phyloP scores from a whole-genome alignment of 1,140 invertebrate genomes.

The Anastrepha ludens region DNA sequence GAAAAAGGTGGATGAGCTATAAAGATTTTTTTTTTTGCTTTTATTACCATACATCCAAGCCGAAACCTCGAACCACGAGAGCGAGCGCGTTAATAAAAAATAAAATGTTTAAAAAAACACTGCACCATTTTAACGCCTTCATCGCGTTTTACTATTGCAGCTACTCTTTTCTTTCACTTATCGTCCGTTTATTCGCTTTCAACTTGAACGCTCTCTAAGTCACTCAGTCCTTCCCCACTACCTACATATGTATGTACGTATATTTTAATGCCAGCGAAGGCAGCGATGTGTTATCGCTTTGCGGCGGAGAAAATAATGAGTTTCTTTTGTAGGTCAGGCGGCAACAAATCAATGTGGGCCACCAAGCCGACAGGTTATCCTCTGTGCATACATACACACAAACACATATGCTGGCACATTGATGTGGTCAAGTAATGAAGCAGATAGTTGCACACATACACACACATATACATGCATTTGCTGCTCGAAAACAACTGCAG shows the following conservation, averaged over 20 bases:
- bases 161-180: background rate
- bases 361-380: background rate
- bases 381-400: background rate
- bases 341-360: conserved; percentile 51
- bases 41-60: no score
- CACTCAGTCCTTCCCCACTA: background rate
- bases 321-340: conserved; percentile 40
- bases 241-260: background rate
- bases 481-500: background rate
- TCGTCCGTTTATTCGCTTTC: background rate
- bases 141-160: background rate
- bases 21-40: no score
- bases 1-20: no score
- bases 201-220: background rate
- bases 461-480: background rate
- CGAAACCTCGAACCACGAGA: no score
- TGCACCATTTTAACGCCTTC: background rate
- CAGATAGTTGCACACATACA: background rate
- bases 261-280: background rate
- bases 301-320: conserved; percentile 33
- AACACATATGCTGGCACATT: background rate
- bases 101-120: background rate
- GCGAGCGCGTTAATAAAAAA: background rate
- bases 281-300: conserved; percentile 6
- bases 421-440: conserved; percentile 24